Conservation (phyloP, 1,140 invertebrate species). For the Antheraea pernyi region DNA sequence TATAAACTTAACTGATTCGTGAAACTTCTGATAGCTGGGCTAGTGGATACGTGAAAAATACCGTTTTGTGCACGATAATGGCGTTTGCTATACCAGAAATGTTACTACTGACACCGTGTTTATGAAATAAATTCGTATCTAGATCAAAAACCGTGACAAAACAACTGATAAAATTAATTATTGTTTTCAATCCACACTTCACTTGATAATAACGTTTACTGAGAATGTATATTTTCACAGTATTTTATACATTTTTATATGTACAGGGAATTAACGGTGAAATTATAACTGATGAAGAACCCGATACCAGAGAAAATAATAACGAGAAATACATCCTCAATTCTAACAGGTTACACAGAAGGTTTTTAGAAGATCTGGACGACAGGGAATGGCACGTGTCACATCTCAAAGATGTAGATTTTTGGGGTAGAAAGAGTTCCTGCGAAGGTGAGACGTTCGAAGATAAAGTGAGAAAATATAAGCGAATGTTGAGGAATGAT, state of each 20-base stretch:
- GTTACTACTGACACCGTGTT: too few relatives aligned
- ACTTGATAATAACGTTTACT: not conserved
- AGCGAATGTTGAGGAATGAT: conserved; percentile 41
- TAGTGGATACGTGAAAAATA: too few relatives aligned
- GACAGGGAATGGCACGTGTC: conserved; percentile 52
- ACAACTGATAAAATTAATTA: conserved; percentile 7
- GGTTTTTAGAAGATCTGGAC: conserved; percentile 40
- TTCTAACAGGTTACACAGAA: conserved; percentile 15
- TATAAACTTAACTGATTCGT: too few relatives aligned
- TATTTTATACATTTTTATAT: not conserved
- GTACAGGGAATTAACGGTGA: not conserved
- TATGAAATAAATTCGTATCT: not conserved
- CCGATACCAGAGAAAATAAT: conserved; percentile 16
- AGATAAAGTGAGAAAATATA: conserved; percentile 43
- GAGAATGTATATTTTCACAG: not conserved
- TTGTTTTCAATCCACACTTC: not conserved
- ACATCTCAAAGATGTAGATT: conserved; percentile 39
- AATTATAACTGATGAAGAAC: conserved; percentile 21
- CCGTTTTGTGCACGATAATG: too few relatives aligned
- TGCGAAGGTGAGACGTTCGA: conserved; percentile 40
- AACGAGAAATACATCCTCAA: not conserved
- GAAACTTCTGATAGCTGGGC: too few relatives aligned
- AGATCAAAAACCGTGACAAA: conserved; percentile 1
- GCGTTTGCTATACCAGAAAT: too few relatives aligned
- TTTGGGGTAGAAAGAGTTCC: conserved; percentile 19